Evolutionary conservation across 2,113 vertebrate species (phyloP), one percentile per base, ranked within the genome.

Genomic region (Poecile atricapillus): DNA sequence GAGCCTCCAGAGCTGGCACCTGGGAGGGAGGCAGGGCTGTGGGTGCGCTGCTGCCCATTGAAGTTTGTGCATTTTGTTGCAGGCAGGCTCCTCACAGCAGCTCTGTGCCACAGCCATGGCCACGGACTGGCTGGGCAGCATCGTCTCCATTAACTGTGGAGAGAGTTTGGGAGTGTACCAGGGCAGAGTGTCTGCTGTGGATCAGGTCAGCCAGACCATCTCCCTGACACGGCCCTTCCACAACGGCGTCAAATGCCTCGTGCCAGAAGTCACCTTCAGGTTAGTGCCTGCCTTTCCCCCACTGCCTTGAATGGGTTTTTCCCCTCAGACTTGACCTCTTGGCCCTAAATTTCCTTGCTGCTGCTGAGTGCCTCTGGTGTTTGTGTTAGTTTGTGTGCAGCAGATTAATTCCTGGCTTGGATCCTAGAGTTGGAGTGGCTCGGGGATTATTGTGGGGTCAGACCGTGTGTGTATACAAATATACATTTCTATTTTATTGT

Each of bases 201-300:
- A 99, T 60, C 99, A 99, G 97, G 93, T 98, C 95, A 99, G 98
- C 96, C 99, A 99, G 97, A 99, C 99, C 83, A 99, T 99, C 89
- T 99, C 99, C 67, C 98, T 99, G 56, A 99, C 98, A 1, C 98
- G 99, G 47, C 99, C 99, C 64, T 99, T 99, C 94, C 99, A 99
- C 62, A 99, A 99, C 93, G 99, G 99, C 31, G 98, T 99, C 77
- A 99, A 99, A 94, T 99, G 99, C 91, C 98, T 99, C 8, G 99
- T 99, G 70, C 99, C 99, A 14, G 99, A 99, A 94, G 99, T 99
- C 97, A 99, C 99, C 33, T 99, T 99, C 98, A 99, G 99, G 99
- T 99, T 92, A 97, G 97, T 91, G 50, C n/a, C 62, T 17, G 6
- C 8, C 41, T 33, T 6, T 9, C 12, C 12, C 17, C 4, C 30